Base-by-base conservation (phyloP, 2,888 invertebrate genomes). In the Pasiphila rectangulata region DNA sequence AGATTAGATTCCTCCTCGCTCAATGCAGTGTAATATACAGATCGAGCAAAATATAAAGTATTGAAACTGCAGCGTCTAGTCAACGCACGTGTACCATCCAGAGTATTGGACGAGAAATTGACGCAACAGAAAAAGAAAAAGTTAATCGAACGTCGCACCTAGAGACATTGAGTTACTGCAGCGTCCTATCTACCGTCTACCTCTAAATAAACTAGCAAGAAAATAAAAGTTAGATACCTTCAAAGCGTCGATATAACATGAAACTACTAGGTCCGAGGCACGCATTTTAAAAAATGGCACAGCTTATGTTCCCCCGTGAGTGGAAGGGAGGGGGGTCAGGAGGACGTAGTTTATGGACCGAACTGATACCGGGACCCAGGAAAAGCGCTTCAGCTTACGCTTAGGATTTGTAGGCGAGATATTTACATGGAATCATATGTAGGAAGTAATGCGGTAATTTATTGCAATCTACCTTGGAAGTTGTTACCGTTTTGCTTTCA, bases 201-300 rank as follows among this genome's bases (percentile, higher is more conserved):
- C 41, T 53, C 32, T 36, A 72, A 72, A 72, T 69, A 69, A 75
- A 71, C 64, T 64, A 64, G 62, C 59, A 67, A 75, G 71, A 76
- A 75, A 77, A 80, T 77, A 81, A 76, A 78, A 78, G 67, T 77
- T 69, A 71, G 27, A 27, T 32, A 32, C 32, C 70, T 75, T 69
- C 56, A 61, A 69, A 81, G 68, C 68, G 67, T 75, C 79, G 76
- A 80, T 83, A 72, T 77, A 75, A 72, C 75, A 73, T 67, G 61
- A 63, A 68, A 68, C 71, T 69, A 67, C 69, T 61, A 68, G 70
- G 80, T 80, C 79, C 78, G 72, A 74, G 62, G 71, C 71, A 85
- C 83, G 83, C 83, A 83, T 85, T 86, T 80, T 69, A 83, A 85
- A 83, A 84, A 83, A 84, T 83, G 71, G 76, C 76, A 67, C 73